These are phyloP conservation scores for Saturnia japonica DNA, from an alignment of 2,888 invertebrate species.

Conservation along the genomic window DNA sequence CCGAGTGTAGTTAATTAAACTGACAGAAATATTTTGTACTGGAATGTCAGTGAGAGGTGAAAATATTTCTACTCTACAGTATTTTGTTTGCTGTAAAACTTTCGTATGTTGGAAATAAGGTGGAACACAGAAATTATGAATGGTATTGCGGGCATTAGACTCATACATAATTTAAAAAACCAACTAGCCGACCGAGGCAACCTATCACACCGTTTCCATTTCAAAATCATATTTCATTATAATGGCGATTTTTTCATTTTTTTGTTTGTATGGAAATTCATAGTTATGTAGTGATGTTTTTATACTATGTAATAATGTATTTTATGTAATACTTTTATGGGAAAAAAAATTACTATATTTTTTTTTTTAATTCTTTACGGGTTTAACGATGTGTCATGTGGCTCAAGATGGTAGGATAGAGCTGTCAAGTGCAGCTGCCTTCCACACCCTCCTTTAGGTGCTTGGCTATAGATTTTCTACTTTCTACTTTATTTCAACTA, in stretches of 20 bases:
- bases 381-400: too few species aligned
- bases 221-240: not conserved
- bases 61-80: not conserved
- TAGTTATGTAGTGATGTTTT: not conserved
- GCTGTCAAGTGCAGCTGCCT: too few species aligned
- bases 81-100: not conserved
- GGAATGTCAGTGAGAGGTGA: not conserved
- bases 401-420: too few species aligned
- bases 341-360: too few species aligned
- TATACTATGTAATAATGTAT: too few species aligned
- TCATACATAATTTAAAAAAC: constrained; percentile 2
- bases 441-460: too few species aligned
- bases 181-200: not conserved
- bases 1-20: not conserved
- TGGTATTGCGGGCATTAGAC: not conserved
- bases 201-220: constrained; percentile 2
- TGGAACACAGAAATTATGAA: constrained; percentile 2
- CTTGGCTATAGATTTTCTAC: too few species aligned
- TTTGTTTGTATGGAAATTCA: not conserved
- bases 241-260: not conserved
- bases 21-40: not conserved
- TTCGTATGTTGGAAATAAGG: not conserved
- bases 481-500: too few species aligned
- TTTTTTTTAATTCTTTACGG: too few species aligned
- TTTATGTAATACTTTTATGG: too few species aligned